These are phyloP conservation scores for Chironomus tepperi DNA, from an alignment of 1,140 invertebrate species.

Conservation along the genomic window DNA sequence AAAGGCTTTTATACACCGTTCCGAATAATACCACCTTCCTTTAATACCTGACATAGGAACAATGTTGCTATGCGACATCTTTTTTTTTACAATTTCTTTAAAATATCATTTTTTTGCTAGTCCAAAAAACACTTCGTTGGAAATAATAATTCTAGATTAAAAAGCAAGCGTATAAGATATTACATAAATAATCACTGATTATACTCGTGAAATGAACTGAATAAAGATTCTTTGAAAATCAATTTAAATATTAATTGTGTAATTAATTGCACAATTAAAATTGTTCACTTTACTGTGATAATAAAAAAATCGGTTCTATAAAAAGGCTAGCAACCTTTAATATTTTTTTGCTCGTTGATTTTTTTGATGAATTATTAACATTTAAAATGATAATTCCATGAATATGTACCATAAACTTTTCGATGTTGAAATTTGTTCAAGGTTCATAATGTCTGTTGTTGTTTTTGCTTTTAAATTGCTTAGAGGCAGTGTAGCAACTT, in stretches of 20 bases:
- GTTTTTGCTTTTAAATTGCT: too few species aligned
- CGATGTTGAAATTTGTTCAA: too few species aligned
- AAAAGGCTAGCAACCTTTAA: background rate
- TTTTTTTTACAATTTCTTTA: background rate
- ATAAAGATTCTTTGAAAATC: background rate
- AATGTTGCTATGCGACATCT: background rate
- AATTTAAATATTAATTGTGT: conserved; percentile 15
- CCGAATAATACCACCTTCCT: background rate
- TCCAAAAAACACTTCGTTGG: background rate
- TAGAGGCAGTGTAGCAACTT: too few species aligned
- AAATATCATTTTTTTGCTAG: background rate
- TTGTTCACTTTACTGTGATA: background rate
- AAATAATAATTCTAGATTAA: background rate
- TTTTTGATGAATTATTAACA: background rate
- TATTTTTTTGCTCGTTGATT: background rate
- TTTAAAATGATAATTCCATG: too few species aligned
- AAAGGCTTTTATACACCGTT: background rate
- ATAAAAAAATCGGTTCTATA: too few species aligned
- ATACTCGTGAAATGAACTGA: background rate
- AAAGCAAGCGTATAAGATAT: background rate
- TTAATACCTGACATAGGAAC: background rate
- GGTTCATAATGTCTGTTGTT: too few species aligned
- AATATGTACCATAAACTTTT: too few species aligned
- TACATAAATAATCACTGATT: background rate
- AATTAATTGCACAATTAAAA: conserved; percentile 6